Percentiles rank a stretch among this genome's conserved stretches.
phyloP scores from a whole-genome alignment of 2,888 invertebrate species.

The Xestia rhomboidea region DNA sequence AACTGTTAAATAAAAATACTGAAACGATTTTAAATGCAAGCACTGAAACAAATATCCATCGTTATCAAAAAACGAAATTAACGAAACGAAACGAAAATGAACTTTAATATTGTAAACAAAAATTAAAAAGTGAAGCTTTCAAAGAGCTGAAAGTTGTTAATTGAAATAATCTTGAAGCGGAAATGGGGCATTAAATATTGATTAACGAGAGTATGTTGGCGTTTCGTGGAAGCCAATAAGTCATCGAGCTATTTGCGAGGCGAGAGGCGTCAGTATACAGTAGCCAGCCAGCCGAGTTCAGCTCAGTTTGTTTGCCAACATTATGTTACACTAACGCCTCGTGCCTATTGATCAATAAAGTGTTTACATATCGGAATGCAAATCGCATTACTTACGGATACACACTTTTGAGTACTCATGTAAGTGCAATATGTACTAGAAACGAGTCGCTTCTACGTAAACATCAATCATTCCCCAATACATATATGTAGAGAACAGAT shows the following conservation, averaged over 20 bases:
- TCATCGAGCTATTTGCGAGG: constrained; percentile 65
- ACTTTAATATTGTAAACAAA: constrained; percentile 6
- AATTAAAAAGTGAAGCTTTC: constrained; percentile 23
- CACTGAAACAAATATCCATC: constrained; percentile 3
- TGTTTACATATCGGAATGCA: constrained; percentile 49
- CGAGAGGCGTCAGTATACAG: constrained; percentile 49
- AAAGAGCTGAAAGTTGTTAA: constrained; percentile 48
- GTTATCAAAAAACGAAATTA: constrained; percentile 1
- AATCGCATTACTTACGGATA: constrained; percentile 40
- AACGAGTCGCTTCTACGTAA: constrained; percentile 1
- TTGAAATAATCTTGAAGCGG: constrained; percentile 63
- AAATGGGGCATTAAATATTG: constrained; percentile 75
- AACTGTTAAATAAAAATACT: background rate
- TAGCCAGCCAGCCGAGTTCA: constrained; percentile 45
- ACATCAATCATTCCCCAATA: constrained; percentile 20
- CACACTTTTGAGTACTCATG: constrained; percentile 26
- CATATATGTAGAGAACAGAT: background rate
- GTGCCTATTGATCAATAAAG: constrained; percentile 45
- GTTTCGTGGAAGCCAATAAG: constrained; percentile 69
- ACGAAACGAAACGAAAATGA: too few relatives aligned
- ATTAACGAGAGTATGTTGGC: constrained; percentile 66
- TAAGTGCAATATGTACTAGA: constrained; percentile 3
- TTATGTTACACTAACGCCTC: constrained; percentile 43
- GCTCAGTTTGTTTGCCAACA: constrained; percentile 61
- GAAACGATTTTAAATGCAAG: background rate